Evolutionary conservation across 2,797 vertebrate species (phyloP).

Genomic region (Morus bassanus): DNA sequence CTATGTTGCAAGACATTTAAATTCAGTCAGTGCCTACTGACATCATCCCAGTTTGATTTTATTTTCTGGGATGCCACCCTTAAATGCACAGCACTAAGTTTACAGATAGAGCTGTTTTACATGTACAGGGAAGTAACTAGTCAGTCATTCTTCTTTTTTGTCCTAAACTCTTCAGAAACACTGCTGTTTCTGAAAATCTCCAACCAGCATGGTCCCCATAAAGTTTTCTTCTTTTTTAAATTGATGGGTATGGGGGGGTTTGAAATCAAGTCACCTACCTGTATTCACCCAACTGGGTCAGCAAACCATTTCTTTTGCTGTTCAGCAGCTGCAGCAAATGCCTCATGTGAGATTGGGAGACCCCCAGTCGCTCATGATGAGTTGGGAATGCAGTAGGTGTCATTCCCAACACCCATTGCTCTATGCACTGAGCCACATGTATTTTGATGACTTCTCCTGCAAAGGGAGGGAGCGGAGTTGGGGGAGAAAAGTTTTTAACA

Average conservation of each 20-base stretch:
- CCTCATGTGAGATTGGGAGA: conserved; percentile 48
- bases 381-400: background rate
- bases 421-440: background rate
- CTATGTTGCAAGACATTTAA: background rate
- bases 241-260: background rate
- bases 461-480: background rate
- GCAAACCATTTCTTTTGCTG: conserved; percentile 75
- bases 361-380: background rate
- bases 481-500: background rate
- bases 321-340: conserved; percentile 71
- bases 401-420: background rate
- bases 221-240: background rate
- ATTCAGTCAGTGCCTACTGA: background rate
- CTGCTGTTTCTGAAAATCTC: background rate
- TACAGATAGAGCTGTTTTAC: background rate
- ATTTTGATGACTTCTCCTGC: background rate
- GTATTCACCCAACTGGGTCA: conserved; percentile 75
- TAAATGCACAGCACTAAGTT: background rate
- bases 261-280: conserved; percentile 61
- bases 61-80: background rate
- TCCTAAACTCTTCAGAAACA: background rate
- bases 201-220: background rate
- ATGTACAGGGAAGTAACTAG: background rate
- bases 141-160: background rate
- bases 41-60: background rate